Conservation (phyloP, 2,888 invertebrate genomes). For the Pyrocoelia pectoralis region DNA sequence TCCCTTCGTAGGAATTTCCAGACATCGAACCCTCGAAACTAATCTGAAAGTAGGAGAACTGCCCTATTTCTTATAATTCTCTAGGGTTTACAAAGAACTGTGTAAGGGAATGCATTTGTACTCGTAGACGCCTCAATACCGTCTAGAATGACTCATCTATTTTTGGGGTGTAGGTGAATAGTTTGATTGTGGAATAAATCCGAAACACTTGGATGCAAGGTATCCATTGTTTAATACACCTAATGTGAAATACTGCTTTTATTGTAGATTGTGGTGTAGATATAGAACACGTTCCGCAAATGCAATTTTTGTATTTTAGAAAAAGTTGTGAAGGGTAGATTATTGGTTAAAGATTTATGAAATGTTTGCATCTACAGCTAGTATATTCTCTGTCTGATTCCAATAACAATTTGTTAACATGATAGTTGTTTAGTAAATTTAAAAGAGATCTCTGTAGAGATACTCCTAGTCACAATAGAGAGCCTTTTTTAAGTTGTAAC, state of each 20-base stretch:
- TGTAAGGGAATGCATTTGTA: slow-evolving; percentile 28
- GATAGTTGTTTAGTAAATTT: too few relatives aligned
- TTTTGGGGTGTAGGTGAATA: slow-evolving; percentile 25
- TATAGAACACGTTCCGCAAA: too few relatives aligned
- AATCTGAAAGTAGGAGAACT: slow-evolving; percentile 19
- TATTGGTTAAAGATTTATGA: too few relatives aligned
- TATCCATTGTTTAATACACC: neutral
- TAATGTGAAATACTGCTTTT: neutral
- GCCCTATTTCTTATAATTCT: slow-evolving; percentile 24
- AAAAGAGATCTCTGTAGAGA: too few relatives aligned
- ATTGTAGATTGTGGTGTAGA: neutral
- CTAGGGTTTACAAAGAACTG: slow-evolving; percentile 14
- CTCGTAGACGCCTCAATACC: slow-evolving; percentile 18
- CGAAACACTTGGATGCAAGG: slow-evolving; percentile 20
- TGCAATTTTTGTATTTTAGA: too few relatives aligned
- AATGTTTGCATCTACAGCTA: too few relatives aligned
- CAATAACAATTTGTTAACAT: too few relatives aligned
- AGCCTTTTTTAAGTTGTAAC: too few relatives aligned
- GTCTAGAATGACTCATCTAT: slow-evolving; percentile 31
- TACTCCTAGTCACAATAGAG: too few relatives aligned
- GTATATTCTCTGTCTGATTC: too few relatives aligned
- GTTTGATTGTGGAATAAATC: slow-evolving; percentile 6
- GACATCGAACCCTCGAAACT: neutral
- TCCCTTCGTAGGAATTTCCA: neutral
- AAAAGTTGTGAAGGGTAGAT: too few relatives aligned